Evolutionary conservation across 2,797 vertebrate genomes (phyloP).

Genomic region (Pitangus sulphuratus): DNA sequence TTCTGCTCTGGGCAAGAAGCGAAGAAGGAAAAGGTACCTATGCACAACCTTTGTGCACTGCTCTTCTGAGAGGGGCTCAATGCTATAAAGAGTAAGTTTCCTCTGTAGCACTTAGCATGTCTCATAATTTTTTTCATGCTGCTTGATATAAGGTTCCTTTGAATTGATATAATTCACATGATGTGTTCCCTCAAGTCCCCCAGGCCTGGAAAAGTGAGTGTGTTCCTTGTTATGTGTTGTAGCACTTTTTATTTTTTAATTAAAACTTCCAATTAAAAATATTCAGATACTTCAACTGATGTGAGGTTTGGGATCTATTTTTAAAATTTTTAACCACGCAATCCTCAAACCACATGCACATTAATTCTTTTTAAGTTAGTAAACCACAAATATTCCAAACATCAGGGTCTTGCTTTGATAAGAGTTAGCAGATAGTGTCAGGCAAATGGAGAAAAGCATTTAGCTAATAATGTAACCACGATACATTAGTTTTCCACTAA

Average conservation of each 20-base stretch:
- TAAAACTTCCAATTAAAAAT: slow-evolving; percentile 49
- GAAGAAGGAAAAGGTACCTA: background rate
- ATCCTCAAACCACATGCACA: background rate
- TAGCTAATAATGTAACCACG: background rate
- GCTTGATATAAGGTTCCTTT: background rate
- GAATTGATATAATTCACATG: background rate
- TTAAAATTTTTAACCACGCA: background rate
- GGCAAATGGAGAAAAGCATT: background rate
- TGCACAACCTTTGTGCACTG: background rate
- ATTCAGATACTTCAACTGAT: background rate
- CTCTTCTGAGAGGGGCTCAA: background rate
- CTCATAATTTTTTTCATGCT: background rate
- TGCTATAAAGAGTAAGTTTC: background rate
- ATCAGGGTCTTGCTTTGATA: background rate
- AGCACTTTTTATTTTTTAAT: slow-evolving; percentile 20
- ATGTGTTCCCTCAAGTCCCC: background rate
- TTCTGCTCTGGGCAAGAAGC: background rate
- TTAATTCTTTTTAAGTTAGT: background rate
- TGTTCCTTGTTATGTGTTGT: background rate
- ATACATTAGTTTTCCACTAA: background rate
- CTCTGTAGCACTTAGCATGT: background rate
- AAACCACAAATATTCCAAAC: background rate
- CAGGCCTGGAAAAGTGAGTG: background rate
- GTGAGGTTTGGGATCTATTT: background rate
- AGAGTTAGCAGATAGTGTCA: background rate